Base-by-base conservation (phyloP, 1,140 invertebrate genomes). In the Macrobrachium rosenbergii region DNA sequence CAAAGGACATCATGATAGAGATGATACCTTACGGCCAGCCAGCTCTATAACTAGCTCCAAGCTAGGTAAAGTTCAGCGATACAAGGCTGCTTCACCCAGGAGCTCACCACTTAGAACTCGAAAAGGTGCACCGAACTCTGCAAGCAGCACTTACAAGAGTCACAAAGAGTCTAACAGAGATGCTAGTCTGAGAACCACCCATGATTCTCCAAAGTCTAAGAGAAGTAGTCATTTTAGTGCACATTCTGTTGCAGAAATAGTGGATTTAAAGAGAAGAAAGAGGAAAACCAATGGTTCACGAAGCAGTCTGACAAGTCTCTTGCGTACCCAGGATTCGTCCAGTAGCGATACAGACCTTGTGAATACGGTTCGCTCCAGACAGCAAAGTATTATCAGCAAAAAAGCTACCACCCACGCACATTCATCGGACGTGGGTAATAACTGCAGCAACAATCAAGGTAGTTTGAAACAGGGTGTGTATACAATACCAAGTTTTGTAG, bases 121-220 rank as follows among this genome's bases (percentile, higher is more conserved):
- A 21, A 82, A 69, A 19, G 23, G 60, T 17, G 8, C 60, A 16
- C 11, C 23, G n/a, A 45, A 28, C 62, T 88, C 86, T 21, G 28
- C 60, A 21, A 75, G n/a, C 80, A 88, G 86, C 81, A 88, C 86
- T 45, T 88, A 77, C 86, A 88, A 78, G 81, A 88, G 86, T 45
- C 86, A 88, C 73, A 82, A 82, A 45, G 86, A 88, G n/a, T 21
- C 60, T 12, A 72, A 82, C 6, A 73, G 85, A 28, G 72, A 83
- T 17, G 10, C 72, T 19, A 21, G 63, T 52, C 8, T 64, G 14
- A 60, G 59, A 14, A 28, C 52, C 16, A 23, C 17, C 5, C 59
- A 62, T 14, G 37, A 58, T 19, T 83, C 69, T 3, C 82, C 8
- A 73, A 76, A 37, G 58, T 52, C 60, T 19, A 23, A 52, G 67